These are phyloP conservation scores for Delphinapterus leucas DNA, from an alignment of 2,113 vertebrate species.

Conservation along the genomic window DNA sequence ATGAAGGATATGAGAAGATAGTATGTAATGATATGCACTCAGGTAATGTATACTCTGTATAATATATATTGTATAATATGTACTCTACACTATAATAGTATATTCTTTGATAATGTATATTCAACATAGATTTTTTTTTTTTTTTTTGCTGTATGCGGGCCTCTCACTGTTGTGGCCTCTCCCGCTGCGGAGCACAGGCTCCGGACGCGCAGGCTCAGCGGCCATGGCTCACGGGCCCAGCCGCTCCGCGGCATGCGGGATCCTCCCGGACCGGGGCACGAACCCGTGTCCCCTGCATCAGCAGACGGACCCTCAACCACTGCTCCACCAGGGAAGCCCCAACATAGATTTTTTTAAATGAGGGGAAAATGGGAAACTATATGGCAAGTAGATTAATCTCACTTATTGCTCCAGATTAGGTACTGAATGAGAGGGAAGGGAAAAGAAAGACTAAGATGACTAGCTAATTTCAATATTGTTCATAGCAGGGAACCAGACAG, in stretches of 20 bases:
- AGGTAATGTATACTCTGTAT: neutral
- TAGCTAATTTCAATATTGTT: neutral
- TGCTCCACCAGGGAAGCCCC: too few species aligned
- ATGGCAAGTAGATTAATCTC: neutral
- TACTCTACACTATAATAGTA: neutral
- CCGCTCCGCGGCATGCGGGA: too few species aligned
- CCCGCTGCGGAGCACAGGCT: too few species aligned
- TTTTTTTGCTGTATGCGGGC: too few species aligned
- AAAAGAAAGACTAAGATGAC: neutral
- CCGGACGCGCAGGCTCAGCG: too few species aligned
- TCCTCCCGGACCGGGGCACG: too few species aligned
- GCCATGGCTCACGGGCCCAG: too few species aligned
- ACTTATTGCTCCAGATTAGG: neutral
- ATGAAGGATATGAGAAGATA: neutral
- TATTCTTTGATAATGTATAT: neutral
- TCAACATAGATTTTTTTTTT: neutral
- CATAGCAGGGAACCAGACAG: neutral
- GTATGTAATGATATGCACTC: neutral
- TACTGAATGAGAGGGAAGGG: neutral
- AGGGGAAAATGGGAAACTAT: neutral
- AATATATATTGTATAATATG: neutral
- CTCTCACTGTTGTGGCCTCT: too few species aligned
- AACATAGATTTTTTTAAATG: neutral
- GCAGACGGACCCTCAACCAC: too few species aligned
- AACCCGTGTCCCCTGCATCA: too few species aligned